phyloP scores from a whole-genome alignment of 2,888 invertebrate species.

The Sarcophaga subvicina region DNA sequence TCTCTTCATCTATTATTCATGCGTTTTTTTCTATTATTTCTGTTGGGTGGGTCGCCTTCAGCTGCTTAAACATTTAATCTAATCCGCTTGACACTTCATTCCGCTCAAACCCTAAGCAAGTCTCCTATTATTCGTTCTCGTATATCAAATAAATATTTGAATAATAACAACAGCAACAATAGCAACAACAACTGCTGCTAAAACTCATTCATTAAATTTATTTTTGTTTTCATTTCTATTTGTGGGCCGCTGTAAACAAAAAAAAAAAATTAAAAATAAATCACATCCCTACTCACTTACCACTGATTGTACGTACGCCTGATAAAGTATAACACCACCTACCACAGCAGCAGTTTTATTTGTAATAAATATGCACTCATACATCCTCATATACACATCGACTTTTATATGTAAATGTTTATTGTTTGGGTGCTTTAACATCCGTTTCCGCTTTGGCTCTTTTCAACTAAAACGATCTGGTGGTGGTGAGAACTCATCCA shows the following conservation, averaged over 20 bases:
- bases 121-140: neutral
- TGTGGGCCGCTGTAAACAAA: neutral
- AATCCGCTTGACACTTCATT: neutral
- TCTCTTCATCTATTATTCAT: constrained; percentile 11
- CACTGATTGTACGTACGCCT: too few relatives aligned
- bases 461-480: neutral
- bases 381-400: neutral
- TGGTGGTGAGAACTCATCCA: neutral
- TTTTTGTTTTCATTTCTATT: neutral
- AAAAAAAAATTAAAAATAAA: too few relatives aligned
- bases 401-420: neutral
- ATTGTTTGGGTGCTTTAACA: neutral
- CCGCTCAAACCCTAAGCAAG: neutral
- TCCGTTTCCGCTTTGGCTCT: constrained; percentile 1
- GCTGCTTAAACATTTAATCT: neutral
- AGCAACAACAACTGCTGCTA: neutral
- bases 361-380: neutral
- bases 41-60: too few relatives aligned
- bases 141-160: neutral
- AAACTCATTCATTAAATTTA: neutral
- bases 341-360: neutral
- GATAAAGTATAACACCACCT: neutral
- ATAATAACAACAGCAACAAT: neutral
- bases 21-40: neutral
- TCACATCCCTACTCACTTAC: too few relatives aligned